phyloP scores from a whole-genome alignment of 2,888 invertebrate genomes.

The Cyaniris semiargus region DNA sequence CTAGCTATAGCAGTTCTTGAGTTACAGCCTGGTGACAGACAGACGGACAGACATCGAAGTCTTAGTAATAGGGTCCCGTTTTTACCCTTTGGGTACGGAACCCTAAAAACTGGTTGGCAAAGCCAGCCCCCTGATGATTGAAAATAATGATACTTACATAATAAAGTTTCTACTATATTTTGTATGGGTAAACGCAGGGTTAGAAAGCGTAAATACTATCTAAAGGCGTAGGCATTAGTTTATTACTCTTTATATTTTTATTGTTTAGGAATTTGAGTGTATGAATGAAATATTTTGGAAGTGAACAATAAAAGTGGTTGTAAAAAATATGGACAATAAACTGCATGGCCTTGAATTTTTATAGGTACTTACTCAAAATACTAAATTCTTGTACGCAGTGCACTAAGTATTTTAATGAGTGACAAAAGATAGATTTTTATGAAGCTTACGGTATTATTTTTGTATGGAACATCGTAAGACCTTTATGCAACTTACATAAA shows the following conservation, averaged over 20 bases:
- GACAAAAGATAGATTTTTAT: neutral
- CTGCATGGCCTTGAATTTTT: neutral
- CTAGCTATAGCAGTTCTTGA: too few relatives aligned
- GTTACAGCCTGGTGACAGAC: too few relatives aligned
- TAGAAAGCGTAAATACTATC: too few relatives aligned
- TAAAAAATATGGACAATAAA: slow-evolving; percentile 15
- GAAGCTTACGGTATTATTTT: neutral
- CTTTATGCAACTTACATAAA: too few relatives aligned
- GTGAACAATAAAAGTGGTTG: neutral
- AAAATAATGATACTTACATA: too few relatives aligned
- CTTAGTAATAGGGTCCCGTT: too few relatives aligned
- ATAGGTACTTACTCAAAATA: slow-evolving; percentile 2
- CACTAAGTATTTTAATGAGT: neutral
- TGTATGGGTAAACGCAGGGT: too few relatives aligned
- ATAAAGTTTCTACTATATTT: too few relatives aligned
- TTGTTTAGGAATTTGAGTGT: neutral
- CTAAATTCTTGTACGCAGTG: neutral
- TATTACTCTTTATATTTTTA: neutral
- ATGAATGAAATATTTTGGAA: neutral
- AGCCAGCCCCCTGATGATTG: too few relatives aligned
- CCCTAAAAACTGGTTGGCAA: too few relatives aligned
- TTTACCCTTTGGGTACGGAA: too few relatives aligned
- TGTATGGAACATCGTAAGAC: neutral
- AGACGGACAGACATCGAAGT: too few relatives aligned
- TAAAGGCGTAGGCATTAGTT: neutral